A percentile compares a stretch with the other conserved stretches of the same genome.
Conservation (phyloP, 2,888 invertebrate genomes). For the Emmelina monodactyla region DNA sequence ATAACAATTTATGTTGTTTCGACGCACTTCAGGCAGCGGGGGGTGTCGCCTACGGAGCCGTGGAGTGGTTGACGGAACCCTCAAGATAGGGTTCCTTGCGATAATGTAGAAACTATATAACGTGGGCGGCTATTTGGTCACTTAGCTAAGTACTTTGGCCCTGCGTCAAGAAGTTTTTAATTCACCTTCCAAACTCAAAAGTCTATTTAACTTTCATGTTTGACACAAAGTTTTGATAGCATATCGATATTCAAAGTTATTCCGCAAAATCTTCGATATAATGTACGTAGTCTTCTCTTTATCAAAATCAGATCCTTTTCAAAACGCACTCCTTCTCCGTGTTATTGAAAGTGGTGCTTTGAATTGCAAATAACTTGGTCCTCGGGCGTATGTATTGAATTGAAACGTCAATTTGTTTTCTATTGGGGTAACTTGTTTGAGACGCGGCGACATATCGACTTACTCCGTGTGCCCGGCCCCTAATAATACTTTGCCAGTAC, state of each 20-base stretch:
- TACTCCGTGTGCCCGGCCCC: constrained; percentile 31
- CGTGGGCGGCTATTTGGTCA: neutral
- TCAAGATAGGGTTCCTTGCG: neutral
- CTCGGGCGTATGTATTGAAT: constrained; percentile 44
- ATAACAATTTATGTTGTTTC: constrained; percentile 19
- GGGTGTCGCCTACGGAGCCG: constrained; percentile 9
- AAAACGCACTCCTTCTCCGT: constrained; percentile 51
- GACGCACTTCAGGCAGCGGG: constrained; percentile 16
- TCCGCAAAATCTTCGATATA: too few species aligned
- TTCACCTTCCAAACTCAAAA: too few species aligned
- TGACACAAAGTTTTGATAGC: too few species aligned
- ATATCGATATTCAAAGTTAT: too few species aligned
- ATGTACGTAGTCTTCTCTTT: too few species aligned
- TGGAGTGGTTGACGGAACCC: neutral
- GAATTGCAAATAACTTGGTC: constrained; percentile 58
- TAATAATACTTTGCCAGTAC: constrained; percentile 13
- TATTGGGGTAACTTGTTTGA: constrained; percentile 46
- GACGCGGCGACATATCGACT: constrained; percentile 37
- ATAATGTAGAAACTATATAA: neutral
- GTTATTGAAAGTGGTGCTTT: constrained; percentile 56
- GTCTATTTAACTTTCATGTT: too few species aligned
- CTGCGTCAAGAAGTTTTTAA: too few species aligned
- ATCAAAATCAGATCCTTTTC: constrained; percentile 57
- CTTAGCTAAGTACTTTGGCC: neutral
- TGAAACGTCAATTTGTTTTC: constrained; percentile 66